Base-by-base conservation (phyloP, 2,113 vertebrate genomes). In the Rana temporaria region DNA sequence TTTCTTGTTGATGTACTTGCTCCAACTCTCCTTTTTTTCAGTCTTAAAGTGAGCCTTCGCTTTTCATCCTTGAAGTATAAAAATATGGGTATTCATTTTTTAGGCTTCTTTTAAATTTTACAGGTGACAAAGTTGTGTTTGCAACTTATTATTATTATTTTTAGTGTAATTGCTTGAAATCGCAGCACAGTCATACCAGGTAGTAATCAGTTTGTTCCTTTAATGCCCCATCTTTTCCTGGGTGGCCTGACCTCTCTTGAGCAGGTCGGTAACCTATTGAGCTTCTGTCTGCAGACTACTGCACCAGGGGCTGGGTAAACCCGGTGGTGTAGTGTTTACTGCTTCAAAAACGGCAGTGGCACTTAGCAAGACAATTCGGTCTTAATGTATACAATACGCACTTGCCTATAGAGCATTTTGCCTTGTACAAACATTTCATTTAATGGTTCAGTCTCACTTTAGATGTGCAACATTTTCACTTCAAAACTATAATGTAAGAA, bases 251-350 rank as follows among this genome's bases (percentile, higher is more conserved):
- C 81, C 81, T 76, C 55, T 83, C 32, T 62, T 15, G 34, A 67
- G 73, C 72, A 76, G 81, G 81, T 83, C 81, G 68, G 81, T 83
- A 83, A 76, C 81, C 81, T 52, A 53, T 76, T 67, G 81, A 59
- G 81, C 72, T 83, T 60, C 72, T 83, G 81, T 83, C 81, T 83
- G 81, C 81, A 83, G 72, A 73, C 63, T 59, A 34, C 63, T 32
- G 56, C 52, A 76, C 63, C 52, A 32, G 48, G 48, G 72, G 30
- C 66, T 12, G 20, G 0, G 56, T 38, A 52, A n/a, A 66, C 66
- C 71, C 72, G n/a, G 60, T 67, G 20, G 48, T 26, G 14, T 59
- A 76, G 53, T 83, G 71, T 83, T 67, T 76, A 82, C 62, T 6
- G 62, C 62, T 56, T 67, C 80, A 19, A 3, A 3, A 59, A 82